phyloP scores from a whole-genome alignment of 2,888 invertebrate genomes.

The Iselma pallidipennis region DNA sequence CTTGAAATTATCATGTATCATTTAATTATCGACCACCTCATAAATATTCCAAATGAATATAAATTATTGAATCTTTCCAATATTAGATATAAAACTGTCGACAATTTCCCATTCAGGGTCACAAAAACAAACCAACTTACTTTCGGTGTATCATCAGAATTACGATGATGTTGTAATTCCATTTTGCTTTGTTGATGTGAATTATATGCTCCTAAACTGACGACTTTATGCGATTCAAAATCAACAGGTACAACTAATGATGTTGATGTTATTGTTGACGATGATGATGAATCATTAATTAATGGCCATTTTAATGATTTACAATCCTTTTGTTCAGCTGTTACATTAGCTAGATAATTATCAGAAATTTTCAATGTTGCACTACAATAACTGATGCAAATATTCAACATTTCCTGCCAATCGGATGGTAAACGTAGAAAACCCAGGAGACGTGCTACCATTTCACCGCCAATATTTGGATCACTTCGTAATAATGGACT shows the following conservation, averaged over 20 bases:
- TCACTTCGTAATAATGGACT: conserved; percentile 70
- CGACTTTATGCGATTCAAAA: conserved; percentile 56
- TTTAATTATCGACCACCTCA: not conserved
- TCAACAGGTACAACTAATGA: conserved; percentile 52
- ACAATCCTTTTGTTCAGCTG: conserved; percentile 74
- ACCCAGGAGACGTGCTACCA: conserved; percentile 76
- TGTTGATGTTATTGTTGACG: conserved; percentile 35
- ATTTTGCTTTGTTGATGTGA: conserved; percentile 74
- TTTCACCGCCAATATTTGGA: conserved; percentile 70
- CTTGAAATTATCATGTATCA: too few relatives aligned
- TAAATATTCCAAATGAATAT: not conserved
- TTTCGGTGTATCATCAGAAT: conserved; percentile 71
- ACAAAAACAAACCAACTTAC: conserved; percentile 44
- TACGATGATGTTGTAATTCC: conserved; percentile 77
- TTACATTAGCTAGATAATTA: conserved; percentile 58
- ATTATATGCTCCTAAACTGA: conserved; percentile 60
- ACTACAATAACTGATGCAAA: conserved; percentile 79
- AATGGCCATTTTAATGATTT: conserved; percentile 67
- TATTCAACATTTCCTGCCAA: conserved; percentile 76
- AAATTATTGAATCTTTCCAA: not conserved
- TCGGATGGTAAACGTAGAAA: conserved; percentile 78
- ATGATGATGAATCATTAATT: not conserved
- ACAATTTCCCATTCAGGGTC: conserved; percentile 14
- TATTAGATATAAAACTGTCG: not conserved
- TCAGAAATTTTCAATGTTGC: conserved; percentile 66